Base-by-base conservation (phyloP, 2,888 invertebrate genomes). In the Drosophila seclusa region DNA sequence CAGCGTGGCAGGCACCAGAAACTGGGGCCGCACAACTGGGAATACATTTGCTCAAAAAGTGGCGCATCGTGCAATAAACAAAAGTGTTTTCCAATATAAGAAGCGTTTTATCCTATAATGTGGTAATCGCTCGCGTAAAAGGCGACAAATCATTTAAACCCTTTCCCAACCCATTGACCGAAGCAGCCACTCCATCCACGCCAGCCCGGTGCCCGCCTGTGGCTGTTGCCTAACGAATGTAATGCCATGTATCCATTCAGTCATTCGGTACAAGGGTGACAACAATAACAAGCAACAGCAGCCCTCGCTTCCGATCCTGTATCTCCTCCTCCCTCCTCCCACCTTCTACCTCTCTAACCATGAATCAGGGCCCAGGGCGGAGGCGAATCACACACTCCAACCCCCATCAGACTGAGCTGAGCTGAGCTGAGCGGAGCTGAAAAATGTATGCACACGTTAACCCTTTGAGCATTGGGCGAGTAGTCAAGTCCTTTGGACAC, bases 41-140 rank as follows among this genome's bases (percentile, higher is more conserved):
- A 86, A 86, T 90, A 86, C 84, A 78, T 76, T 79, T 68, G 63
- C 72, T 76, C 50, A 40, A 73, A 73, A 73, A 80, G 82, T 73
- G 80, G 58, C 78, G 62, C 69, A 38, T 69, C 67, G 72, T 78
- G 90, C 87, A 87, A 90, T 90, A 87, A 89, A 80, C 82, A 87
- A 90, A 87, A 87, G 90, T 87, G 87, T 87, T 87, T 90, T 80
- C 85, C 90, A 77, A 87, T 90, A 90, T 80, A 78, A 82, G 84
- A 67, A 87, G 68, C 85, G 68, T 65, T 82, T 90, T 68, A 82
- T 70, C 91, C 91, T 91, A 92, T 91, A 92, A 91, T 90, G 91
- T 91, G 91, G 91, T 91, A 91, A 91, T 91, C 92, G 91, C 87
- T 91, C 85, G 92, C 83, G 86, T 91, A 91, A 92, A 90, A 91